Evolutionary conservation across 2,113 vertebrate species (phyloP).

Genomic region (Mirounga angustirostris): DNA sequence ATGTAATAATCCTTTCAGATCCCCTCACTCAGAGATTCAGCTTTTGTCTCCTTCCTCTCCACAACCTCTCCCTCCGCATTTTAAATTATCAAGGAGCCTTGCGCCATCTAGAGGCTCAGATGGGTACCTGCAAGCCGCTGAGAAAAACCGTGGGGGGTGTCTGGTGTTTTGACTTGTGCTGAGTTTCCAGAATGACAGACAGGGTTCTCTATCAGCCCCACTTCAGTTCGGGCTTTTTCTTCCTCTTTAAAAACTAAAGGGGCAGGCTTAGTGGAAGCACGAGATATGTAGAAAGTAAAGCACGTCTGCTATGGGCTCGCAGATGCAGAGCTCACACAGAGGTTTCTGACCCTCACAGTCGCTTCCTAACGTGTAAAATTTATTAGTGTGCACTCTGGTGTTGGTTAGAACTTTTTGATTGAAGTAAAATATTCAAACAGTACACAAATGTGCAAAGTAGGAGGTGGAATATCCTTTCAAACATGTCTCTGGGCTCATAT

Average conservation of each 20-base stretch:
- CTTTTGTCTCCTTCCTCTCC: not conserved
- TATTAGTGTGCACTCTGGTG: no score
- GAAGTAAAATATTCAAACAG: not conserved
- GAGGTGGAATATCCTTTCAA: not conserved
- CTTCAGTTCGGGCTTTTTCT: not conserved
- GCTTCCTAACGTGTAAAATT: not conserved
- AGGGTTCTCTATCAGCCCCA: not conserved
- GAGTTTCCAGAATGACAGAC: not conserved
- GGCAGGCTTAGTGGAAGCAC: not conserved
- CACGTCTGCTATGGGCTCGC: not conserved
- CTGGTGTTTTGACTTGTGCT: not conserved
- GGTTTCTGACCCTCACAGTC: no score
- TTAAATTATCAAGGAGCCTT: not conserved
- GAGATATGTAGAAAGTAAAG: not conserved
- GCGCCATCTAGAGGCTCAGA: not conserved
- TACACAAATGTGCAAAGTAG: not conserved
- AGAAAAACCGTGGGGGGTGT: not conserved
- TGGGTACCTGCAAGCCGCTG: not conserved
- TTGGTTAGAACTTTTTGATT: not conserved
- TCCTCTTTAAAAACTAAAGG: not conserved
- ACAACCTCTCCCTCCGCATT: not conserved
- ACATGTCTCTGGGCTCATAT: not conserved
- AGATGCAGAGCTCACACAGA: not conserved
- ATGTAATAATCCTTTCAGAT: not conserved
- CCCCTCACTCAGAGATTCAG: not conserved